These are phyloP conservation scores for Apamea crenata DNA, from an alignment of 2,888 invertebrate genomes.

Conservation along the genomic window DNA sequence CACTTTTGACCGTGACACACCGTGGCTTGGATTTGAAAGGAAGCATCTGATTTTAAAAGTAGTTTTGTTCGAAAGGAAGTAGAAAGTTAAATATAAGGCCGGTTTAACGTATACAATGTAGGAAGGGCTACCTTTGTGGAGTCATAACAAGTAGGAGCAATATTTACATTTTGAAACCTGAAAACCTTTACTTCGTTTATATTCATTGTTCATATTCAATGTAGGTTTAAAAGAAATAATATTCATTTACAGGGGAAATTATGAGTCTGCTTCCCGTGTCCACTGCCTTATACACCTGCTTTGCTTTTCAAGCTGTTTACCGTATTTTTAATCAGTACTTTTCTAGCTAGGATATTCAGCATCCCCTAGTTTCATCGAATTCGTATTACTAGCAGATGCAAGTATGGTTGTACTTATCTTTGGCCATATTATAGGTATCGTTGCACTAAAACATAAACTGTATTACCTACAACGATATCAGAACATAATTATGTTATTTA, in stretches of 20 bases:
- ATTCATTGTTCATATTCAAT: slow-evolving; percentile 7
- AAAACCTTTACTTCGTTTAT: neutral
- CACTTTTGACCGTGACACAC: neutral
- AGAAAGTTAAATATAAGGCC: neutral
- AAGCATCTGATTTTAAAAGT: neutral
- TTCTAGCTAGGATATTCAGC: neutral
- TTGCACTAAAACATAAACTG: neutral
- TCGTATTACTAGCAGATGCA: neutral
- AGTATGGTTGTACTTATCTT: neutral
- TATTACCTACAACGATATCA: slow-evolving; percentile 2
- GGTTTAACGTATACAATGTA: neutral
- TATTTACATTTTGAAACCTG: slow-evolving; percentile 28
- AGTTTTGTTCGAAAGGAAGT: slow-evolving; percentile 1
- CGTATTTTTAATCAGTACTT: neutral
- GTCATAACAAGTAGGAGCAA: neutral
- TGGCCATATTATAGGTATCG: neutral
- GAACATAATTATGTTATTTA: neutral
- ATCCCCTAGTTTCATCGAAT: neutral
- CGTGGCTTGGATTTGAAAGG: slow-evolving; percentile 20
- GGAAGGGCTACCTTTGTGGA: neutral
- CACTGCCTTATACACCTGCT: neutral
- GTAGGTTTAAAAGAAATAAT: neutral
- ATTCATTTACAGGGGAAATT: neutral
- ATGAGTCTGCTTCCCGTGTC: neutral
- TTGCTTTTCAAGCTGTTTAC: neutral